Base-by-base conservation (phyloP, 2,113 vertebrate genomes). In the Engystomops pustulosus region DNA sequence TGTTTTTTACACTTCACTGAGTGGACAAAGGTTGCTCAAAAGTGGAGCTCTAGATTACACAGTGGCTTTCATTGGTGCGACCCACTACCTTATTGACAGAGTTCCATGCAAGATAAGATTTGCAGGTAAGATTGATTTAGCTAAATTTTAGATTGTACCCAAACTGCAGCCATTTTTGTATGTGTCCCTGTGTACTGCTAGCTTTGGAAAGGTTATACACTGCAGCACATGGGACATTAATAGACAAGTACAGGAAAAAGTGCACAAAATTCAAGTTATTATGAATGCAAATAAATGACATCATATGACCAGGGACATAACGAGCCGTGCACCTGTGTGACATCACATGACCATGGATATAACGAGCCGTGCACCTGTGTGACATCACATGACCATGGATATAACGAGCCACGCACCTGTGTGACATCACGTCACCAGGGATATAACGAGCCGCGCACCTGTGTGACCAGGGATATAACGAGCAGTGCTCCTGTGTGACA, bases 1-100 rank as follows among this genome's bases (percentile, higher is more conserved):
- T 58, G 55, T 60, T 60, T 60, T 62, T 62, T 62, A 62, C 25
- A 62, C 25, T 62, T 30, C 25, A 62, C 25, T 62, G 25, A 27
- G 11, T 62, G 4, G 58, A 30, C 58, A 62, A 62, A 62, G 58
- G 25, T 62, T 62, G 25, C 25, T n/a, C 23, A 62, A 62, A 62
- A 62, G 58, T 62, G 25, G 2, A 62, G 25, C 14, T 62, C 15
- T 12, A 62, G 12, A 4, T 62, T 62, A 62, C 10, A 58, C n/a
- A 2, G 8, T 25, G n/a, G 20, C 53, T 58, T 58, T 58, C 53
- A 58, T 3, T 23, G 53, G 7, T 2, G 8, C 11, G n/a, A 58
- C 53, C 20, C 3, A 10, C 53, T 58, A 58, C 20, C n/a, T 23
- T 23, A 58, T 23, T 5, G 27, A 15, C 30, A 25, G 1, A 10